Conservation (phyloP, 2,888 invertebrate genomes). For the Eucera pruinosa region DNA sequence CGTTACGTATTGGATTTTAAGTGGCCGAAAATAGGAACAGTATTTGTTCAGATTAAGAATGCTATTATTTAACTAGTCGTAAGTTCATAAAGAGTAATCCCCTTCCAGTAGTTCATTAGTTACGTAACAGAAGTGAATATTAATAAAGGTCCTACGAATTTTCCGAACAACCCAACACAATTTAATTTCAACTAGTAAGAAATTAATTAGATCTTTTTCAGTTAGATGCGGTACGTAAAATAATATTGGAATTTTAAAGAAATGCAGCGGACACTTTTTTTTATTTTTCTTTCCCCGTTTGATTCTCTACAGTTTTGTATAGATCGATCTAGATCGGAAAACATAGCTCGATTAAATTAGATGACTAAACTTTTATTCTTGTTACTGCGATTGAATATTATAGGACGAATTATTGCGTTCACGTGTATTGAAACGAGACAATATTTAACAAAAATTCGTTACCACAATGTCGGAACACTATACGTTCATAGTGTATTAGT, state of each 20-base stretch:
- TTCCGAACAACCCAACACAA: too few relatives aligned
- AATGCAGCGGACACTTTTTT: constrained; percentile 10
- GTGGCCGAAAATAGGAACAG: too few relatives aligned
- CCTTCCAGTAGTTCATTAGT: too few relatives aligned
- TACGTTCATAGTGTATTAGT: constrained; percentile 20
- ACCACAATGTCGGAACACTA: constrained; percentile 14
- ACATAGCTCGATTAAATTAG: constrained; percentile 44
- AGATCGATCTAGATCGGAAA: constrained; percentile 32
- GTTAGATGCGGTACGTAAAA: too few relatives aligned
- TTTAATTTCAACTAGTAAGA: constrained; percentile 4
- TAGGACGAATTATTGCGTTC: constrained; percentile 41
- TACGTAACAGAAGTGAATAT: too few relatives aligned
- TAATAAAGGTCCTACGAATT: too few relatives aligned
- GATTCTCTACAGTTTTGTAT: constrained; percentile 52
- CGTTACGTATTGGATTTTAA: too few relatives aligned
- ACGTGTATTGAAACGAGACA: constrained; percentile 49
- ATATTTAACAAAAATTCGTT: constrained; percentile 48
- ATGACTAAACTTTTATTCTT: constrained; percentile 58
- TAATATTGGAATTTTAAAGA: constrained; percentile 17
- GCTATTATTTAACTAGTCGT: too few relatives aligned
- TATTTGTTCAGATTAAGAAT: too few relatives aligned
- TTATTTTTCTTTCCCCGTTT: not conserved
- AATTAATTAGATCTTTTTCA: not conserved
- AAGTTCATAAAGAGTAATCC: too few relatives aligned
- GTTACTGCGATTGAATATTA: constrained; percentile 52